Percentiles rank a stretch among this genome's conserved stretches.
Evolutionary conservation across 1,140 invertebrate species (phyloP).

Genomic region (Ericerus pela): DNA sequence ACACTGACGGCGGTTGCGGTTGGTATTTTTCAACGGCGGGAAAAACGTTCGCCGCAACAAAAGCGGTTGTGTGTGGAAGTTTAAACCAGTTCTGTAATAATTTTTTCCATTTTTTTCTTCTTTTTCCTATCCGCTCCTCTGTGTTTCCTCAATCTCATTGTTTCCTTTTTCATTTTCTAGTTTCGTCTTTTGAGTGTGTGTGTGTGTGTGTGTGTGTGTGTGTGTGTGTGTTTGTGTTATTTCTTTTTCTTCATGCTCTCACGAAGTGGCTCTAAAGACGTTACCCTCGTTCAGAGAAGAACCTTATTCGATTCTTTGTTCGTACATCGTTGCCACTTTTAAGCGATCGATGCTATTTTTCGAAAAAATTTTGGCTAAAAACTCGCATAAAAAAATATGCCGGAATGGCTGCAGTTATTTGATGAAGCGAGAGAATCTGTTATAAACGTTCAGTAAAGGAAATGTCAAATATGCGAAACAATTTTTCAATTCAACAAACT

Average conservation of each 20-base stretch:
- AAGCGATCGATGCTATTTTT: too few species aligned
- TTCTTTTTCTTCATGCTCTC: background rate
- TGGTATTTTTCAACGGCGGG: too few species aligned
- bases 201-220: too few species aligned
- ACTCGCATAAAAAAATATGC: too few species aligned
- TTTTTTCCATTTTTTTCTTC: background rate
- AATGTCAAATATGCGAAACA: too few species aligned
- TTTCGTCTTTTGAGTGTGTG: too few species aligned
- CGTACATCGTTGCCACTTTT: conserved; percentile 1
- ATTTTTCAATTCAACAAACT: too few species aligned
- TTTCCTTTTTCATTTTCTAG: background rate
- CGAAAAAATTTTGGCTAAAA: too few species aligned
- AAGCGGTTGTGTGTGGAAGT: background rate
- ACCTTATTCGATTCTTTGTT: conserved; percentile 4
- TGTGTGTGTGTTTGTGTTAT: too few species aligned
- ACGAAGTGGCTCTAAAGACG: background rate
- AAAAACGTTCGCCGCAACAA: background rate
- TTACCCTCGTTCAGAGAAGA: conserved; percentile 8
- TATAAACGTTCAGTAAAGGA: too few species aligned
- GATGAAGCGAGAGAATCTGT: too few species aligned
- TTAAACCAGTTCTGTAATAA: conserved; percentile 7
- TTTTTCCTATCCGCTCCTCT: conserved; percentile 5
- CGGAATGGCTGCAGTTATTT: too few species aligned
- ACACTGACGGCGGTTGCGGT: conserved; percentile 4
- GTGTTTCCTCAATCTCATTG: background rate